These are phyloP conservation scores for Neodiprion pinetum DNA, from an alignment of 1,140 invertebrate species.

Conservation along the genomic window DNA sequence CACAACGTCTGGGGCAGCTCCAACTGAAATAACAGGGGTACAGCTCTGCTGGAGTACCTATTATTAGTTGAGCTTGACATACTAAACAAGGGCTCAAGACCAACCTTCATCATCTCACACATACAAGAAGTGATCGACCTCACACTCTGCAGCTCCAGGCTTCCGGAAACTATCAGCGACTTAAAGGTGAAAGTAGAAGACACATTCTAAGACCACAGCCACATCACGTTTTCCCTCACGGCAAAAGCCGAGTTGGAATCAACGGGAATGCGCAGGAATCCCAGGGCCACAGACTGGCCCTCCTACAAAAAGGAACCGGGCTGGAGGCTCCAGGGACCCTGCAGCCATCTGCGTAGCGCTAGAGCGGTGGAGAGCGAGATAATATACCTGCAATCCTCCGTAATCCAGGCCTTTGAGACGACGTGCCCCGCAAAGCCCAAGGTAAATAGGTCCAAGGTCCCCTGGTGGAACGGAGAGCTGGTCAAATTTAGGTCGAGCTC, in stretches of 20 bases:
- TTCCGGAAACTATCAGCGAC: not conserved
- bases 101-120: slow-evolving; percentile 5
- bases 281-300: slow-evolving; percentile 11
- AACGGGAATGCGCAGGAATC: slow-evolving; percentile 1
- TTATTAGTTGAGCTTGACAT: slow-evolving; percentile 21
- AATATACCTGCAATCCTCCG: not conserved
- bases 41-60: slow-evolving; percentile 31
- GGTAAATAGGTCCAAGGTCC: too few species aligned
- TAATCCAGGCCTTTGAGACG: not conserved
- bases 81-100: slow-evolving; percentile 23
- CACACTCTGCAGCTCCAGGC: not conserved
- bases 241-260: not conserved
- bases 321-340: not conserved
- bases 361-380: not conserved
- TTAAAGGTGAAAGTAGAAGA: not conserved
- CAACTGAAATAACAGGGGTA: slow-evolving; percentile 33
- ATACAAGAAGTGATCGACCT: not conserved
- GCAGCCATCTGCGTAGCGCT: not conserved
- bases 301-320: too few species aligned
- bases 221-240: slow-evolving; percentile 8
- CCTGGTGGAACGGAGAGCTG: slow-evolving; percentile 11
- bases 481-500: not conserved
- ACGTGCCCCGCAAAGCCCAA: too few species aligned
- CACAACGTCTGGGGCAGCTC: slow-evolving; percentile 34
- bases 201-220: slow-evolving; percentile 21